phyloP scores from a whole-genome alignment of 2,113 vertebrate species.

The Passer montanus region DNA sequence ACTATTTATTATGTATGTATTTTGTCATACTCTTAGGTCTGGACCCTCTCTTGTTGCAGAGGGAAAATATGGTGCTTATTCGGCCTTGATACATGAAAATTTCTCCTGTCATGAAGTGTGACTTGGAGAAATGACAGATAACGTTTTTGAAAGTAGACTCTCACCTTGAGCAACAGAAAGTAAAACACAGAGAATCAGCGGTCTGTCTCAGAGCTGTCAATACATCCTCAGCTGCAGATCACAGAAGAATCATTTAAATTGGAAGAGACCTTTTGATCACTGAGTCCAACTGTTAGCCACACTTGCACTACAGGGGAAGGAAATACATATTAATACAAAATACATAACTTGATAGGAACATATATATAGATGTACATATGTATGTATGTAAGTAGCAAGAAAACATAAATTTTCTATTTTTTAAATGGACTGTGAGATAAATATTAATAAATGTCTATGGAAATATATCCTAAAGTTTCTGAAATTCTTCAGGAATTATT shows the following conservation, averaged over 20 bases:
- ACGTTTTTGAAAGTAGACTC: neutral
- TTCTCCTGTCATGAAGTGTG: neutral
- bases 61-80: neutral
- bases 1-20: slow-evolving; percentile 43
- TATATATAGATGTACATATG: too few species aligned
- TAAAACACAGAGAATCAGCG: neutral
- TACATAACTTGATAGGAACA: neutral
- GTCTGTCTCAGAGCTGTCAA: neutral
- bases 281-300: neutral
- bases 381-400: neutral
- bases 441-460: neutral
- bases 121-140: neutral
- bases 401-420: neutral
- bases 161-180: neutral
- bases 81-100: neutral
- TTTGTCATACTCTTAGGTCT: neutral
- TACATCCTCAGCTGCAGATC: neutral
- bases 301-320: neutral
- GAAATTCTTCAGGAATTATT: neutral
- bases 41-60: neutral
- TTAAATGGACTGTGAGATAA: neutral
- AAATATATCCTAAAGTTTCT: neutral
- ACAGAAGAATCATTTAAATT: neutral
- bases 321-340: neutral
- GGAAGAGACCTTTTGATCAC: neutral